Percentiles rank a stretch among this genome's conserved stretches.
These are phyloP conservation scores for Acrocephalus scirpaceus DNA, from an alignment of 2,797 vertebrate genomes.

Conservation along the genomic window DNA sequence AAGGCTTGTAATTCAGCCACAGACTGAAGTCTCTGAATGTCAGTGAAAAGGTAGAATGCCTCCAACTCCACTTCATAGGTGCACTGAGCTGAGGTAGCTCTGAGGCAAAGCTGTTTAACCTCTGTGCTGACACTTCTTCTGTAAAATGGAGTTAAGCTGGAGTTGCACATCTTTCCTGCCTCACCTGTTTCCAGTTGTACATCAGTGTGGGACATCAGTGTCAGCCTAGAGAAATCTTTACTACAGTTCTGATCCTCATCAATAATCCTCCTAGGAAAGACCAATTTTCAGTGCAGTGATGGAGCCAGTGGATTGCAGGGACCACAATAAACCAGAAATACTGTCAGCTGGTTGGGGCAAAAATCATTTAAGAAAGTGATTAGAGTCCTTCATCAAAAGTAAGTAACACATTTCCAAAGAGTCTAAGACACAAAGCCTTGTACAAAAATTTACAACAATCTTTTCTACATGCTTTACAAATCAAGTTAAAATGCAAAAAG, in stretches of 20 bases:
- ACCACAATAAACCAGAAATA: not conserved
- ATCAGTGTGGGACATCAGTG: not conserved
- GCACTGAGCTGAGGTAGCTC: not conserved
- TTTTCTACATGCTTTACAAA: not conserved
- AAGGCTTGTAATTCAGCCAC: not conserved
- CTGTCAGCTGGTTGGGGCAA: not conserved
- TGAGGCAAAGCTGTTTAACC: not conserved
- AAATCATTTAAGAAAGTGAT: not conserved
- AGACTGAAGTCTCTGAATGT: not conserved
- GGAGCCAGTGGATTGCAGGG: not conserved
- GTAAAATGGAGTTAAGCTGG: not conserved
- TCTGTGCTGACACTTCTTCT: not conserved
- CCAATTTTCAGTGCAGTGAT: not conserved
- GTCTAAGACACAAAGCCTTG: not conserved
- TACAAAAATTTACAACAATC: not conserved
- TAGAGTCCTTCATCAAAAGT: not conserved
- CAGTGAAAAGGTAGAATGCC: no score
- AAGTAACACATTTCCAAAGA: not conserved
- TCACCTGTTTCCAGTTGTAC: not conserved
- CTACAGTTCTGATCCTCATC: not conserved
- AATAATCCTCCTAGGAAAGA: not conserved
- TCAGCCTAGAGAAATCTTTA: not conserved
- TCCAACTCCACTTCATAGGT: not conserved
- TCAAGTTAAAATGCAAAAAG: not conserved
- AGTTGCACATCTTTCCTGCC: not conserved